Conservation (phyloP, 2,888 invertebrate species). For the Trichopria drosophilae region DNA sequence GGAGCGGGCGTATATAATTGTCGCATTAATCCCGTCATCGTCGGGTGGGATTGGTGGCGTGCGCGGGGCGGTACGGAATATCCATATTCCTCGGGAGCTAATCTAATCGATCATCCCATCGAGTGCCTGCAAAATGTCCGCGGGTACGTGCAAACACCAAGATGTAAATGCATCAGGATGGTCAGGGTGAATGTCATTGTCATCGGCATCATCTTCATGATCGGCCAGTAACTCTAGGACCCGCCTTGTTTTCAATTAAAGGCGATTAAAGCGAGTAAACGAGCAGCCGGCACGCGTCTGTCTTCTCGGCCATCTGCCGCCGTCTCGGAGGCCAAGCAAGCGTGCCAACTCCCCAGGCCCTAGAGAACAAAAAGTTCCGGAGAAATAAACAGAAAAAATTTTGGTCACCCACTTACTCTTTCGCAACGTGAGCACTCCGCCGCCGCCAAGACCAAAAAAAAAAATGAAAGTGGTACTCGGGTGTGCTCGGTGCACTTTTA, state of each 20-base stretch:
- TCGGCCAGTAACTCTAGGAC: neutral
- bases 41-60: neutral
- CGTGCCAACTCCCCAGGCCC: too few species aligned
- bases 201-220: too few species aligned
- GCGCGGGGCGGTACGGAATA: slow-evolving; percentile 11
- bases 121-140: slow-evolving; percentile 17
- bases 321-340: slow-evolving; percentile 2
- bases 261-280: slow-evolving; percentile 41
- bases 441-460: too few species aligned
- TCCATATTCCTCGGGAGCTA: slow-evolving; percentile 19
- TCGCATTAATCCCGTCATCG: neutral
- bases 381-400: too few species aligned
- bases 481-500: too few species aligned
- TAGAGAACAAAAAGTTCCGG: too few species aligned
- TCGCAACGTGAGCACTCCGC: too few species aligned
- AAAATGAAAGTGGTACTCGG: too few species aligned
- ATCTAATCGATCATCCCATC: slow-evolving; percentile 21
- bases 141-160: slow-evolving; percentile 22
- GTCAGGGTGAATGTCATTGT: too few species aligned
- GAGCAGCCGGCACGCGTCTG: slow-evolving; percentile 44
- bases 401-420: too few species aligned
- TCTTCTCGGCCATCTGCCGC: slow-evolving; percentile 12
- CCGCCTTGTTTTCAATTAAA: slow-evolving; percentile 43
- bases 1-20: slow-evolving; percentile 21
- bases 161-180: too few species aligned